A percentile compares a stretch with the other conserved stretches of the same genome.
phyloP scores from a whole-genome alignment of 2,113 vertebrate species.

The Gobio gobio region DNA sequence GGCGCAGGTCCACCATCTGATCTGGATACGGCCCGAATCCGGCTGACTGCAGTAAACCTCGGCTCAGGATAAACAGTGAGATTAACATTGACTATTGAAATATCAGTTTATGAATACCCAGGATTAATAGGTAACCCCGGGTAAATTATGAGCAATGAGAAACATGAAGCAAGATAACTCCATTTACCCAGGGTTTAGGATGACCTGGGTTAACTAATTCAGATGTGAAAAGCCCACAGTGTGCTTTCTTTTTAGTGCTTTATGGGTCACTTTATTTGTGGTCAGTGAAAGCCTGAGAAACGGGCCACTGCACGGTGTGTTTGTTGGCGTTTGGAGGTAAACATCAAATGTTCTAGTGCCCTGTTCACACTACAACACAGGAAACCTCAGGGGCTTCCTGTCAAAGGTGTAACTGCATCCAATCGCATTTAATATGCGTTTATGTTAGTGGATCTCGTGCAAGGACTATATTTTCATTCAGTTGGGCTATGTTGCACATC shows the following conservation, averaged over 20 bases:
- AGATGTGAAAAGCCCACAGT: background rate
- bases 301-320: background rate
- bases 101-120: too few relatives aligned
- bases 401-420: constrained; percentile 50
- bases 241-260: background rate
- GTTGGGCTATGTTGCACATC: background rate
- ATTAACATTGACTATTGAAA: too few relatives aligned
- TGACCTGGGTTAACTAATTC: too few relatives aligned
- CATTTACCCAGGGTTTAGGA: too few relatives aligned
- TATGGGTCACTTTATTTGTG: background rate
- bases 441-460: constrained; percentile 27
- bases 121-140: too few relatives aligned
- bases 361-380: constrained; percentile 51
- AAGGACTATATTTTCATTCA: constrained; percentile 26
- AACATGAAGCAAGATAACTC: too few relatives aligned
- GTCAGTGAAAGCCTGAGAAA: background rate
- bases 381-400: constrained; percentile 59
- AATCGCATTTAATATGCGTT: constrained; percentile 35
- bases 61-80: too few relatives aligned
- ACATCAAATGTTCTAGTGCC: constrained; percentile 24
- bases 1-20: too few relatives aligned
- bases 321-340: constrained; percentile 35
- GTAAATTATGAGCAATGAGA: too few relatives aligned
- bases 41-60: too few relatives aligned
- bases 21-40: too few relatives aligned